Base-by-base conservation (phyloP, 2,888 invertebrate genomes). In the Dioctria rufipes region DNA sequence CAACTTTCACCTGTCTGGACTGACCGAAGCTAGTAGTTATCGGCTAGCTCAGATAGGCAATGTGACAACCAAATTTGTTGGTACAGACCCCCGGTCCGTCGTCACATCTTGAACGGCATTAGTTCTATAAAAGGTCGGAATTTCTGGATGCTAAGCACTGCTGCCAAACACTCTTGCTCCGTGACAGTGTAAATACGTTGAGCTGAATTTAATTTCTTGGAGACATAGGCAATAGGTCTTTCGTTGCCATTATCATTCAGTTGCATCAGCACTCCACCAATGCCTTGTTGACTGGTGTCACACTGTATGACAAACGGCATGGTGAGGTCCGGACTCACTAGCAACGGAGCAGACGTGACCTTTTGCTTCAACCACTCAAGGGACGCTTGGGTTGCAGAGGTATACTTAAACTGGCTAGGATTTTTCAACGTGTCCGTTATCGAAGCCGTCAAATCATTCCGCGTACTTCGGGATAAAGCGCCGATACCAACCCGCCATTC, bases 401-500 rank as follows among this genome's bases (percentile, higher is more conserved):
- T 46, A 1, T 2, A 9, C 9, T 5, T 6, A 1, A 46, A 46
- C 6, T 5, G 9, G 6, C 9, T 46, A 9, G 2, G 6, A 5
- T 9, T 46, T 9, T 46, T 46, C 9, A 46, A 46, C 2, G 49
- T 46, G 9, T 82, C 60, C 0, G 79, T 82, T 0, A 83, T 49
- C 0, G 82, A 69, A 3, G 80, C 73, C 6, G 82, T 54, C 4
- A 83, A 8, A 1, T 79, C n/a, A n/a, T n/a, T n/a, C n/a, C 0
- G 82, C 75, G 43, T 79, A 83, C 54, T 84, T 79, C 2, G 65
- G 37, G 6, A 83, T 81, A 37, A 84, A 84, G 0, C 84, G 60
- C 0, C 82, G 42, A 42, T 83, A 84, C 83, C 83, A 84, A 0
- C 83, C 84, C 1, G 83, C 81, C 43, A 83, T 81, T 0, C 84